Evolutionary conservation across 1,140 invertebrate species (phyloP), one percentile per base, ranked within the genome.

Genomic region (Maniola jurtina): DNA sequence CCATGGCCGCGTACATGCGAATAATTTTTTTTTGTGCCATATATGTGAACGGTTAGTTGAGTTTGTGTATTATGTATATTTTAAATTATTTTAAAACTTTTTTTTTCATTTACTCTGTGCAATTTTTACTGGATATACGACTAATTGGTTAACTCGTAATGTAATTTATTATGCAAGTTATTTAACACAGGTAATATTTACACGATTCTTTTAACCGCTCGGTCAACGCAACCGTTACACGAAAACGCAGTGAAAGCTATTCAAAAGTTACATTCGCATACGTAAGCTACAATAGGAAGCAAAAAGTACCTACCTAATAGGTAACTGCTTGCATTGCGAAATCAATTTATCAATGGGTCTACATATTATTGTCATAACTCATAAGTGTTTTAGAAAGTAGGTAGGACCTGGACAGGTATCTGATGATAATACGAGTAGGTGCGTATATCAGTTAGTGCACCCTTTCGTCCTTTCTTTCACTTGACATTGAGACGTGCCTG

Each of bases 401-500:
- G 25, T 25, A 25, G 25, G 25, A 25, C 25, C 25, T 25, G n/a
- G n/a, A n/a, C n/a, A n/a, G n/a, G n/a, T n/a, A 25, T 25, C 25
- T 25, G 25, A 25, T 25, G 25, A 25, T 25, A 25, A 25, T 25
- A 25, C 25, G 25, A 25, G 25, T 25, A 25, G 25, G 25, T 25
- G 25, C 25, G 1, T 25, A 25, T 25, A 79, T 78, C 76, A 74
- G 58, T 64, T n/a, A 47, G 59, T 55, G 75, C 71, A 83, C 74
- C 25, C 25, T 25, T 25, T 25, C 25, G 75, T 83, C 76, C 77
- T 80, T 77, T 88, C 84, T 86, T 83, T 89, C 82, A 86, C 81
- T 89, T 89, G 85, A 89, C 86, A 89, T 88, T 89, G 87, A 79
- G 73, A 78, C 75, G 74, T 81, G 81, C 84, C 77, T 76, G 79